Evolutionary conservation across 1,140 invertebrate species (phyloP).

Genomic region (Spodoptera frugiperda): DNA sequence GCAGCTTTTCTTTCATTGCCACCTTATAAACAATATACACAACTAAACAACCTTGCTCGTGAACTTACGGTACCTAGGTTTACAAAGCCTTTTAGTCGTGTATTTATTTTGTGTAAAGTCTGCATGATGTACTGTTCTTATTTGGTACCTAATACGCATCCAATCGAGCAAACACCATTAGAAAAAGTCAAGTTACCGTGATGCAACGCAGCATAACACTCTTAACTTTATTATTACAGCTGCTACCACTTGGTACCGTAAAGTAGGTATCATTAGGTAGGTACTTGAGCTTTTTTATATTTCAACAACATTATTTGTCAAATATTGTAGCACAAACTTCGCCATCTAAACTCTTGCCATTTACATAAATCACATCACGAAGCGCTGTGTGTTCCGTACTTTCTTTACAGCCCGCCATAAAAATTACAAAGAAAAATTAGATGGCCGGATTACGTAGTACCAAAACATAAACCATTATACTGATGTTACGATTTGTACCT

Average conservation of each 20-base stretch:
- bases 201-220: too few species aligned
- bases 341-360: not conserved
- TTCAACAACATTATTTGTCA: not conserved
- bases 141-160: too few species aligned
- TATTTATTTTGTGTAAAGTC: not conserved
- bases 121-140: too few species aligned
- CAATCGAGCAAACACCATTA: too few species aligned
- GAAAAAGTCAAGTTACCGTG: too few species aligned
- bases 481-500: slow-evolving; percentile 19
- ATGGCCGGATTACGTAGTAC: slow-evolving; percentile 37
- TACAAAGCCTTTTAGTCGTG: not conserved
- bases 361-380: not conserved
- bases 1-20: slow-evolving; percentile 39
- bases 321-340: not conserved
- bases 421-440: slow-evolving; percentile 37
- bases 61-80: slow-evolving; percentile 31
- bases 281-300: too few species aligned
- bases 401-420: slow-evolving; percentile 28
- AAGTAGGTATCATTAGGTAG: too few species aligned
- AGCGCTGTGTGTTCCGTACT: not conserved
- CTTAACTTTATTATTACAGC: too few species aligned
- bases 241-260: too few species aligned
- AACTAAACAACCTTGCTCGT: slow-evolving; percentile 23
- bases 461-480: slow-evolving; percentile 28
- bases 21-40: not conserved